Evolutionary conservation across 2,797 vertebrate species (phyloP).

Genomic region (Sitta carolinensis): DNA sequence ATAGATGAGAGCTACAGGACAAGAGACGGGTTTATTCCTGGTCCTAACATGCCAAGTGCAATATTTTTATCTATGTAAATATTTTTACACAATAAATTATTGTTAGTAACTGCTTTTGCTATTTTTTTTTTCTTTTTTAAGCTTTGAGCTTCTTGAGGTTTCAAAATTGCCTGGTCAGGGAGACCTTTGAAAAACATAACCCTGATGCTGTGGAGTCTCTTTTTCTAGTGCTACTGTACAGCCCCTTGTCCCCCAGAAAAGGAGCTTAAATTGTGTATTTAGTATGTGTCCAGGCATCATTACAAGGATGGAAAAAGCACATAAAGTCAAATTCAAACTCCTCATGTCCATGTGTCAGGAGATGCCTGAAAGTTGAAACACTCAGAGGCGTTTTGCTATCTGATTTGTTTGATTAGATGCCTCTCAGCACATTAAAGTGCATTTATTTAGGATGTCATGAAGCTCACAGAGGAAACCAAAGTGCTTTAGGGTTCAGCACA

Average conservation of each 20-base stretch:
- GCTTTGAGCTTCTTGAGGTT: background rate
- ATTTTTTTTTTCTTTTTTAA: background rate
- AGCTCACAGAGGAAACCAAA: background rate
- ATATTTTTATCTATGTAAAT: slow-evolving; percentile 8
- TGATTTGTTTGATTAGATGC: background rate
- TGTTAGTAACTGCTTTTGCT: background rate
- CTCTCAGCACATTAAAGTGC: background rate
- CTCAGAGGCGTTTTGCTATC: background rate
- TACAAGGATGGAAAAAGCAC: background rate
- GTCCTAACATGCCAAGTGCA: background rate
- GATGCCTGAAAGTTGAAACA: background rate
- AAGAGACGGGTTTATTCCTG: background rate
- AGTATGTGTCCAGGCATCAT: background rate
- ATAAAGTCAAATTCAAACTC: background rate
- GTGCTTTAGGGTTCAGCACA: background rate
- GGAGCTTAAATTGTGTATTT: background rate
- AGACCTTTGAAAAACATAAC: background rate
- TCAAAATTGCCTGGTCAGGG: background rate
- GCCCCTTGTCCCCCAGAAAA: background rate
- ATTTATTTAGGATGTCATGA: background rate
- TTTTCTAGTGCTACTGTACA: background rate
- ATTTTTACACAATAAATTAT: slow-evolving; percentile 21
- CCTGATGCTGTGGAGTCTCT: background rate
- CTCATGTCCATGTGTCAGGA: background rate
- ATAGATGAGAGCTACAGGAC: slow-evolving; percentile 25